Evolutionary conservation across 2,797 vertebrate genomes (phyloP).

Genomic region (Galago senegalensis): DNA sequence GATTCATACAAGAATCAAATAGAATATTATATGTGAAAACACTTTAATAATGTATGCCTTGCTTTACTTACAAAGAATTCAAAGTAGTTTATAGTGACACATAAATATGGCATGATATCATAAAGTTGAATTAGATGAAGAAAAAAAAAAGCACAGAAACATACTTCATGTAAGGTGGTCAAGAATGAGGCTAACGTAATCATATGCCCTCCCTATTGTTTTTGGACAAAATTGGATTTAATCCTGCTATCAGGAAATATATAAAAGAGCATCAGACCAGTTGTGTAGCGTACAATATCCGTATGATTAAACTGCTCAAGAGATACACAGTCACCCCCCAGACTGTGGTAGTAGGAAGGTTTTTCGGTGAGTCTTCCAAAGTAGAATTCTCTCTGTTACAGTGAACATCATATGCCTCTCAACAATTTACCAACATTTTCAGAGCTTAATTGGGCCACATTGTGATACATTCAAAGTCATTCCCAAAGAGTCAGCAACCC

Average conservation of each 20-base stretch:
- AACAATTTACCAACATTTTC: background rate
- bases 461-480: background rate
- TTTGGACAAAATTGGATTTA: slow-evolving; percentile 28
- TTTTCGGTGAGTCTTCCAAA: background rate
- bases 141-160: background rate
- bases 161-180: background rate
- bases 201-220: background rate
- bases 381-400: background rate
- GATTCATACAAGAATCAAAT: slow-evolving; percentile 46
- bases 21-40: slow-evolving; percentile 43
- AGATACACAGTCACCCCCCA: background rate
- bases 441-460: background rate
- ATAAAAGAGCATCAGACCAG: background rate
- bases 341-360: background rate
- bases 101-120: slow-evolving; percentile 18
- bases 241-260: background rate
- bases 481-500: background rate
- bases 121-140: slow-evolving; percentile 28
- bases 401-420: background rate
- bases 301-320: background rate
- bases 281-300: background rate
- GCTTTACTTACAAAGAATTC: slow-evolving; percentile 4
- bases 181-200: background rate
- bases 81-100: slow-evolving; percentile 13
- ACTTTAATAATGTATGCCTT: slow-evolving; percentile 48